A percentile compares a stretch with the other conserved stretches of the same genome.
phyloP scores from a whole-genome alignment of 2,888 invertebrate genomes.

The Beris chalybata region DNA sequence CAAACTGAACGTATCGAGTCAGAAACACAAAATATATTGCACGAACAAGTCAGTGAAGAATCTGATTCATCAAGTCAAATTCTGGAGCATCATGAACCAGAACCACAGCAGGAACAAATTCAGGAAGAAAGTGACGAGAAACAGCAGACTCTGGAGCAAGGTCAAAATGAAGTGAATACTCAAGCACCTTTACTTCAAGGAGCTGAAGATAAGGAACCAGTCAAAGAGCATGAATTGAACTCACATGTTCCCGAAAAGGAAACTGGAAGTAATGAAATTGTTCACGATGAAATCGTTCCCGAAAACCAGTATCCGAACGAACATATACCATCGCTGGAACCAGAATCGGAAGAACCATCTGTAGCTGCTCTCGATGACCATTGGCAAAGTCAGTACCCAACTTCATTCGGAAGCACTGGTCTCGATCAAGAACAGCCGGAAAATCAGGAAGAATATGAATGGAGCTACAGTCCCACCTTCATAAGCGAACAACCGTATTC shows the following conservation, averaged over 20 bases:
- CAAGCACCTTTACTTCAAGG: neutral
- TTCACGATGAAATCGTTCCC: neutral
- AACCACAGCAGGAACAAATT: constrained; percentile 25
- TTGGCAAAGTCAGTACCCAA: constrained; percentile 18
- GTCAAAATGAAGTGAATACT: neutral
- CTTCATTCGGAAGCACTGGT: neutral
- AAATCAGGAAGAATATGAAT: constrained; percentile 17
- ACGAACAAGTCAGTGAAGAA: neutral
- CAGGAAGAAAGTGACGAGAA: constrained; percentile 13
- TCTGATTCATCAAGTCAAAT: constrained; percentile 12
- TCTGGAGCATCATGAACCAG: neutral
- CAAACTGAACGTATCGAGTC: neutral
- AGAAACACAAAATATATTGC: neutral
- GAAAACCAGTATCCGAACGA: neutral
- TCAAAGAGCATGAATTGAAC: neutral
- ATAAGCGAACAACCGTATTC: no score
- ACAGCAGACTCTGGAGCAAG: neutral
- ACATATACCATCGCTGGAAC: neutral
- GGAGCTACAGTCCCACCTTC: neutral
- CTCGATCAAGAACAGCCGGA: constrained; percentile 11
- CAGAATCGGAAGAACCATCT: neutral
- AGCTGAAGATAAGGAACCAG: neutral
- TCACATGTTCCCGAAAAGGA: neutral
- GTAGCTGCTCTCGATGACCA: neutral
- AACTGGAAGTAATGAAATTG: neutral